Evolutionary conservation across 2,113 vertebrate genomes (phyloP), one percentile per base, ranked within the genome.

Genomic region (Pyrgilauda ruficollis): DNA sequence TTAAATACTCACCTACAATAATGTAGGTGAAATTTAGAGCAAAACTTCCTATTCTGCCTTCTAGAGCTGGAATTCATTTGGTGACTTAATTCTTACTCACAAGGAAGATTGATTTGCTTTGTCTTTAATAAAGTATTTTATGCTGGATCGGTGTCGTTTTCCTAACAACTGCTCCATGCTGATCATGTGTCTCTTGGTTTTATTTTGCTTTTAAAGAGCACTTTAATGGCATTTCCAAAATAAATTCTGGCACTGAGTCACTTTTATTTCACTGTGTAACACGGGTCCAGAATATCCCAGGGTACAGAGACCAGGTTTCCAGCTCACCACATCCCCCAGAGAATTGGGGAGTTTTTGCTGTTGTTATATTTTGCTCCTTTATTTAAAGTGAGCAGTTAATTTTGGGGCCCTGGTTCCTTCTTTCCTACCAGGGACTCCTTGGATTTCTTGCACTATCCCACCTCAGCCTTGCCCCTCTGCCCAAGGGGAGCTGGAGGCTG

Each of bases 211-310:
- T 90, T 70, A 20, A 86, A 88, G 85, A 94, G 33, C 4, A 0
- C 70, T 94, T 94, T 94, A 94, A 89, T 81, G 68, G 56, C 64
- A 79, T 64, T 94, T 89, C 89, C 89, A 89, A 94, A 94, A 94
- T 92, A 92, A 94, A 96, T 82, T 47, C 61, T 84, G 83, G 73
- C 62, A 21, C 69, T 75, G 73, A 89, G 77, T 94, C 72, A 74
- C 64, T 77, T 95, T 75, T 64, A 35, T 90, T 63, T 86, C 72
- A 4, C 52, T 74, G 67, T 53, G 43, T 67, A 28, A 35, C 35
- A 70, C 0, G 0, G 72, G 46, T 39, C 73, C 76, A 92, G 84
- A 46, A 69, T 53, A 37, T 81, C 70, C 69, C 44, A 89, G 47
- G 72, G 43, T 75, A 22, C 13, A 69, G 39, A 63, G 27, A 59